Evolutionary conservation across 1,140 invertebrate genomes (phyloP), one percentile per base, ranked within the genome.

Genomic region (Drosophila chauvacae): DNA sequence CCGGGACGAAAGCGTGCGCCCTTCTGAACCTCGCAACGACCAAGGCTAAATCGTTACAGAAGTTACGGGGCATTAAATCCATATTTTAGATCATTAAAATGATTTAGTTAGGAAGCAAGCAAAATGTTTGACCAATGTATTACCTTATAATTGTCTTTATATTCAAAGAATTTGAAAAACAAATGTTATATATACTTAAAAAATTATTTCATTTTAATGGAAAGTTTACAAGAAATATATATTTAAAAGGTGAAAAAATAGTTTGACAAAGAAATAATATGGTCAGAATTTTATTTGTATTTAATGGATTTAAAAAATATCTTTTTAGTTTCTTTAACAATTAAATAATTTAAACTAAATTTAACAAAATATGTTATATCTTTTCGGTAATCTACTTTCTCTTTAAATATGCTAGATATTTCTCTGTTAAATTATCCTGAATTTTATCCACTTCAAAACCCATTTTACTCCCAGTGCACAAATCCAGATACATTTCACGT

Each of bases 401-500:
- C 10, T 35, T 35, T 35, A 13, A 35, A 13, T 4, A 35, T 11
- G 4, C 33, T 5, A 33, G 5, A 7, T 18, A 51, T 2, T 30
- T 51, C n/a, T 11, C 9, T 28, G 9, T 18, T 11, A n/a, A 16
- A n/a, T 28, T 11, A 18, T 16, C 9, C 11, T 4, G 6, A 1
- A 18, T 30, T 18, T 10, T 9, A 42, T 42, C 3, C 2, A 20
- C 3, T 44, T 18, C 16, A 53, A 20, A 14, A 4, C 13, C 30
- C 2, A 5, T 1, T 16, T 35, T 14, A 9, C 30, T 53, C 14
- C 4, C 53, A 56, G 53, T 56, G 48, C 26, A 18, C 60, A n/a
- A 56, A 30, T 51, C 28, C 37, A 69, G 65, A 69, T 66, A 51
- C 45, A 35, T 26, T 69, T 39, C 28, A 30, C 37, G 28, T 18